These are phyloP conservation scores for Malurus leucopterus DNA, from an alignment of 2,797 vertebrate genomes.

Conservation along the genomic window DNA sequence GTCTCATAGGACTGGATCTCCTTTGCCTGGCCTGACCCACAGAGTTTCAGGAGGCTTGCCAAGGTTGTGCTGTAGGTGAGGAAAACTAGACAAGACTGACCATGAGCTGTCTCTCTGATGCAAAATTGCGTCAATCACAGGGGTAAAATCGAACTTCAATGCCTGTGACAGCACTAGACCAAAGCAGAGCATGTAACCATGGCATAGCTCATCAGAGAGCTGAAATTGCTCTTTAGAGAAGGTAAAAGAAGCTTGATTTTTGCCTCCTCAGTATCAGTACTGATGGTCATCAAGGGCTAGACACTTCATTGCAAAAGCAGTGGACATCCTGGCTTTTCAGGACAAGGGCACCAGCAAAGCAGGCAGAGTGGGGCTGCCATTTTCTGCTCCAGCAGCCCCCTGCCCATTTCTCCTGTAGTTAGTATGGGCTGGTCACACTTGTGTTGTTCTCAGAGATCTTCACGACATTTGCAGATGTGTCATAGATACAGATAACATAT, in stretches of 20 bases:
- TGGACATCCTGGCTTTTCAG: neutral
- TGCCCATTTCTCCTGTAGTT: neutral
- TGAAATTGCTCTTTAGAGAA: neutral
- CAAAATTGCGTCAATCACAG: neutral
- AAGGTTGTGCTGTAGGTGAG: neutral
- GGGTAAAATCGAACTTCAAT: neutral
- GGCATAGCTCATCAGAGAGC: neutral
- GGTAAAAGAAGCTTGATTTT: neutral
- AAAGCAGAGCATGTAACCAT: neutral
- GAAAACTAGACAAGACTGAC: neutral
- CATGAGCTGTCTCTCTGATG: neutral
- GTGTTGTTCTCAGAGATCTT: neutral
- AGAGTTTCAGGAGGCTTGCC: neutral
- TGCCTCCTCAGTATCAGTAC: neutral
- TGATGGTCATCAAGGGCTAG: neutral
- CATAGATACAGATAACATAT: neutral
- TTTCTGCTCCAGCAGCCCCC: neutral
- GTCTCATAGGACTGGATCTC: accelerated
- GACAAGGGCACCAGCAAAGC: neutral
- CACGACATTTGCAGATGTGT: neutral
- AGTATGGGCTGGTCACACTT: neutral
- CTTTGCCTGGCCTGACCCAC: neutral
- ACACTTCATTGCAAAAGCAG: neutral
- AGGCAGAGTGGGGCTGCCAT: accelerated
- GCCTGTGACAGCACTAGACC: neutral